These are phyloP conservation scores for Lycocerus yunnanus DNA, from an alignment of 2,888 invertebrate species.

Conservation along the genomic window DNA sequence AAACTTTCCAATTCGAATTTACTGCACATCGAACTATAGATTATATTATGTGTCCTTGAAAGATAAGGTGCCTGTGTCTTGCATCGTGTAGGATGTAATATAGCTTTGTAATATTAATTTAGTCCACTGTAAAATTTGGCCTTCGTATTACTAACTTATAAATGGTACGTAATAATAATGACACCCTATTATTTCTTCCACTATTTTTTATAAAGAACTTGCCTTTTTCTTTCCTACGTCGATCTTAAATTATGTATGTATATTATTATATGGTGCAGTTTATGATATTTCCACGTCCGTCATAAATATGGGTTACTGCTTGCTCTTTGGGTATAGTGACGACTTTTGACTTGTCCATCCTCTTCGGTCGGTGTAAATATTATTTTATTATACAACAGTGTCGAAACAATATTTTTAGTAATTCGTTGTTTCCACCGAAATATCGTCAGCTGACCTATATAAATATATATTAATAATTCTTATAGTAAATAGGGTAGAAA, in stretches of 20 bases:
- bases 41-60: conserved; percentile 22
- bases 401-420: not conserved
- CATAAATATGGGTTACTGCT: too few species aligned
- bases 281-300: not conserved
- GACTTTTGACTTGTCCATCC: too few species aligned
- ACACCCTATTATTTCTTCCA: conserved; percentile 21
- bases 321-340: too few species aligned
- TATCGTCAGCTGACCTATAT: not conserved
- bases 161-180: conserved; percentile 1
- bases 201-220: not conserved
- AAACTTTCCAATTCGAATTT: conserved; percentile 29
- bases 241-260: not conserved
- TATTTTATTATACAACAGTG: not conserved
- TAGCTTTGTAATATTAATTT: conserved; percentile 21
- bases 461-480: not conserved
- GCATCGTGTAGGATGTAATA: conserved; percentile 15
- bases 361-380: not conserved
- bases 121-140: conserved; percentile 18
- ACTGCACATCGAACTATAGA: conserved; percentile 30
- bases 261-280: not conserved
- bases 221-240: not conserved
- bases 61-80: conserved; percentile 28
- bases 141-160: conserved; percentile 15
- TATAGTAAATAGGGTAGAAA: not conserved
- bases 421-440: not conserved